Evolutionary conservation across 2,888 invertebrate genomes (phyloP).

Genomic region (Germaria angustata): DNA sequence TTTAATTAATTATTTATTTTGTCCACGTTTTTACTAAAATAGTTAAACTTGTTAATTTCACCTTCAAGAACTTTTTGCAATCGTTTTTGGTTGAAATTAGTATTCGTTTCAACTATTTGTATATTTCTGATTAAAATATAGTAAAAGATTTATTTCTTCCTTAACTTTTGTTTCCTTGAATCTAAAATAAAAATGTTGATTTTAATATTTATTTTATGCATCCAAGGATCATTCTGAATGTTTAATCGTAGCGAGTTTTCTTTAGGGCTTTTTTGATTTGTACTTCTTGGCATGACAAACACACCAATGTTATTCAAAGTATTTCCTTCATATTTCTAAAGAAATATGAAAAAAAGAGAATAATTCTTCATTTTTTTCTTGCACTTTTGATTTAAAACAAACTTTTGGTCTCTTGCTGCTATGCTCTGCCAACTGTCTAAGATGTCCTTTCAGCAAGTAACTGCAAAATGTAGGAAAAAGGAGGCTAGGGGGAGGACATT

Average conservation of each 20-base stretch:
- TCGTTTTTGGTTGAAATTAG: too few species aligned
- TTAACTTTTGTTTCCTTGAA: constrained; percentile 5
- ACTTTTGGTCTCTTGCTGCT: constrained; percentile 56
- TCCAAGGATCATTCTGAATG: constrained; percentile 52
- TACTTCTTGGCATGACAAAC: constrained; percentile 41
- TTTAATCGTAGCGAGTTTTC: constrained; percentile 46
- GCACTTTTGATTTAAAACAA: constrained; percentile 45
- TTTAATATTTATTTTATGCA: constrained; percentile 49
- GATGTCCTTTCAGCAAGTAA: constrained; percentile 68
- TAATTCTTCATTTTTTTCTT: constrained; percentile 10
- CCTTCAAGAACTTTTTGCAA: too few species aligned
- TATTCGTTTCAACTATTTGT: too few species aligned
- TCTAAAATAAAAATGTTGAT: not conserved
- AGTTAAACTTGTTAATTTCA: too few species aligned
- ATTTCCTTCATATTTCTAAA: not conserved
- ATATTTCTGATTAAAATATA: too few species aligned
- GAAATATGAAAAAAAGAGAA: not conserved
- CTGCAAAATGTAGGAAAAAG: constrained; percentile 60
- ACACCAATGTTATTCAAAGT: constrained; percentile 43
- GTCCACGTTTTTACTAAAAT: too few species aligned
- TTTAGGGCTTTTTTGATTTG: constrained; percentile 51
- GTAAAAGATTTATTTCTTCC: too few species aligned
- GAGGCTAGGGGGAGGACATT: constrained; percentile 19
- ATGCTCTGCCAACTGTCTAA: constrained; percentile 64
- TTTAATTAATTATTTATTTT: too few species aligned